phyloP scores from a whole-genome alignment of 2,113 vertebrate species.

The Gallinago undulata region DNA sequence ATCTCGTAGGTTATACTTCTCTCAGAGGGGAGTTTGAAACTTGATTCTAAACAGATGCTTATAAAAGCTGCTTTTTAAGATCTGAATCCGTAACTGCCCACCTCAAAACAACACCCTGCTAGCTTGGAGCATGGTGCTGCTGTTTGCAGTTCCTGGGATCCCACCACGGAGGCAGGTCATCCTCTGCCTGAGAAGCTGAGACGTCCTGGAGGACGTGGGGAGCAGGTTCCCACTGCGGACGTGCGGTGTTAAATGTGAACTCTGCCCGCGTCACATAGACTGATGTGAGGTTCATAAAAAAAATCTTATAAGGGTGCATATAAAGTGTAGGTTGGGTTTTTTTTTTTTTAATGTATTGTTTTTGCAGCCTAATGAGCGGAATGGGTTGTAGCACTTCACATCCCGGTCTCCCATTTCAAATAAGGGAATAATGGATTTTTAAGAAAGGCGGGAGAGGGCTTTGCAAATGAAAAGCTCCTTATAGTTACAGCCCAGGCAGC shows the following conservation, averaged over 20 bases:
- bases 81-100: background rate
- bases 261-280: background rate
- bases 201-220: background rate
- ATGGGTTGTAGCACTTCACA: background rate
- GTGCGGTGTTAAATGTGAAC: background rate
- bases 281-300: background rate
- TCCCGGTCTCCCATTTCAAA: background rate
- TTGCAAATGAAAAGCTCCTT: background rate
- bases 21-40: background rate
- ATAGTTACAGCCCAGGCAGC: background rate
- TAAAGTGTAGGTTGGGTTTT: fast-evolving
- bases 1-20: background rate
- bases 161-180: background rate
- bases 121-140: background rate
- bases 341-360: background rate
- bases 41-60: background rate
- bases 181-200: background rate
- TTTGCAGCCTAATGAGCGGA: background rate
- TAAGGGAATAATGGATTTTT: background rate
- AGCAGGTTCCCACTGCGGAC: fast-evolving
- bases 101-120: background rate
- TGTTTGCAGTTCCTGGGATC: background rate
- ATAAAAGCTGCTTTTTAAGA: background rate
- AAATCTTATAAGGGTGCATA: background rate
- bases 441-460: background rate